Conservation (phyloP, 2,113 vertebrate species). For the Trichechus manatus region DNA sequence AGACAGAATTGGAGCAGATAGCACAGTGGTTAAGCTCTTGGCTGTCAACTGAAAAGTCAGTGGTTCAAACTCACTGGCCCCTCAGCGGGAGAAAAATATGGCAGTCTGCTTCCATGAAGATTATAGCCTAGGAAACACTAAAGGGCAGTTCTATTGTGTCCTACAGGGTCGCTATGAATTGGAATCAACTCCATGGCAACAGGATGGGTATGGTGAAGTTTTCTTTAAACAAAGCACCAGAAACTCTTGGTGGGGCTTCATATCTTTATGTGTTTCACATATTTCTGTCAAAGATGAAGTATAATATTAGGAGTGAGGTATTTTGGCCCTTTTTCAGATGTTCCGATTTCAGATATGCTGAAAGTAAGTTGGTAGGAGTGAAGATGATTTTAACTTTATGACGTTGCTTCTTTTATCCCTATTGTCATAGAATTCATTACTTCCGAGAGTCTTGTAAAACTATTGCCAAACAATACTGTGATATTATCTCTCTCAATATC, state of each 20-base stretch:
- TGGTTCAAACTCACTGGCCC: not conserved
- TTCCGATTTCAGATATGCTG: not conserved
- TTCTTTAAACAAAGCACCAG: slow-evolving; percentile 6
- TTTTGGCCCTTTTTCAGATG: not conserved
- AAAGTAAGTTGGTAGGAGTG: not conserved
- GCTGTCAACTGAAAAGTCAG: not conserved
- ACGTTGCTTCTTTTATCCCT: not conserved
- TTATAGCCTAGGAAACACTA: not conserved
- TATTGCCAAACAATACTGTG: not conserved
- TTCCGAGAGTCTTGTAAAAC: not conserved
- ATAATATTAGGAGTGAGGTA: not conserved
- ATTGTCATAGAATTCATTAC: not conserved
- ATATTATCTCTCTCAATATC: not conserved
- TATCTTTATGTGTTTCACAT: not conserved
- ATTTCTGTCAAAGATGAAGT: not conserved
- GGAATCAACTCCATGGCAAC: not conserved
- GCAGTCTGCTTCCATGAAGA: not conserved
- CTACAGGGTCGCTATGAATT: not conserved
- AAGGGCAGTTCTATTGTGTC: not conserved
- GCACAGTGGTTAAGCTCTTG: not conserved
- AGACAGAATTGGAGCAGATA: no score
- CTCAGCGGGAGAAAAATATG: not conserved
- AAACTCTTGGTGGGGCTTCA: not conserved
- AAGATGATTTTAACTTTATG: not conserved
- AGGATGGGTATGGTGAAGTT: not conserved